phyloP scores from a whole-genome alignment of 2,888 invertebrate genomes.

The Blastobasis adustella region DNA sequence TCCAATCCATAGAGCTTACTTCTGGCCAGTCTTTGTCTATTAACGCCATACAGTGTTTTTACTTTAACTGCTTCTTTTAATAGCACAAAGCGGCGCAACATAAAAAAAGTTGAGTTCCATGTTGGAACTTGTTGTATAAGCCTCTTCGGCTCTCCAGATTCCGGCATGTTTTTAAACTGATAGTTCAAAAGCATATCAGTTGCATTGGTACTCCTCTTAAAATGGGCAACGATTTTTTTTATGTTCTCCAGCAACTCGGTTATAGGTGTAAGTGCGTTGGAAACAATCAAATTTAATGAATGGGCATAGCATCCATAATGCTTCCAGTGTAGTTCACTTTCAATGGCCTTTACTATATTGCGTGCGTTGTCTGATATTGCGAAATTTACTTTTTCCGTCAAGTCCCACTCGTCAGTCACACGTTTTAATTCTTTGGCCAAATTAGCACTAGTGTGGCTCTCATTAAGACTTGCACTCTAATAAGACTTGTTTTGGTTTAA shows the following conservation, averaged over 20 bases:
- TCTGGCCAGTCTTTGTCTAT: conserved; percentile 7
- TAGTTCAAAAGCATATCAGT: conserved; percentile 10
- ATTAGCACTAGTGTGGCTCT: conserved; percentile 1
- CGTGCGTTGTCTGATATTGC: conserved; percentile 24
- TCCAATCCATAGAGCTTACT: conserved; percentile 6
- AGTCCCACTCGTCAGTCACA: conserved; percentile 1
- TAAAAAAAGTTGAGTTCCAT: conserved; percentile 15
- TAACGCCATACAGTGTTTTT: conserved; percentile 7
- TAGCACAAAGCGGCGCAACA: conserved; percentile 10
- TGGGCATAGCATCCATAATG: conserved; percentile 24
- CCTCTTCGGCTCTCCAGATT: conserved; percentile 7
- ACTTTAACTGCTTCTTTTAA: conserved; percentile 5
- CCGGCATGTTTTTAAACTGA: conserved; percentile 4
- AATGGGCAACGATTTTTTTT: conserved; percentile 9
- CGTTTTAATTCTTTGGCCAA: not conserved
- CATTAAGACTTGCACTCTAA: conserved; percentile 2
- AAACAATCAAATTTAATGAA: conserved; percentile 15
- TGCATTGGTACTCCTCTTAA: conserved; percentile 9
- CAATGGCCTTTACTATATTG: conserved; percentile 21
- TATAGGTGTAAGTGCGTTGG: not conserved
- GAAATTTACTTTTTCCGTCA: conserved; percentile 22
- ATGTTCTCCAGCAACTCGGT: conserved; percentile 1
- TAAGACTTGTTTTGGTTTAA: conserved; percentile 2
- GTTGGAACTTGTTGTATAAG: conserved; percentile 15
- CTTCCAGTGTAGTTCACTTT: conserved; percentile 14